Percentiles rank a stretch among this genome's conserved stretches.
phyloP scores from a whole-genome alignment of 2,888 invertebrate genomes.

The Parnassius apollo region DNA sequence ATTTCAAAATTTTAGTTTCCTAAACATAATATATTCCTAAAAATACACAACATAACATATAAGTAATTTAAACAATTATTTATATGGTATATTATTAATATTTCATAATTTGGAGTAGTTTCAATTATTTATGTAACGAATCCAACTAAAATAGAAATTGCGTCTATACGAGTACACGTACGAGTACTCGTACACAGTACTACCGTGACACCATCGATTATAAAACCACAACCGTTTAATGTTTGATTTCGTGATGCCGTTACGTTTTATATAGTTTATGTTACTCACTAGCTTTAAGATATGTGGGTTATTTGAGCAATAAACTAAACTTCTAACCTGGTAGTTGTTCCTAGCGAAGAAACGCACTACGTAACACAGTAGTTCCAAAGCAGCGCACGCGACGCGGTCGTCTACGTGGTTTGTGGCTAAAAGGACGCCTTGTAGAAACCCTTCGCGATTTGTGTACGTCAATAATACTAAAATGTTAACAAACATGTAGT shows the following conservation, averaged over 20 bases:
- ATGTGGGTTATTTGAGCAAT: conserved; percentile 1
- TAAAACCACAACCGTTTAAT: not conserved
- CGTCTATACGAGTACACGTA: no score
- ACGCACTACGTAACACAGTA: conserved; percentile 60
- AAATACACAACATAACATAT: no score
- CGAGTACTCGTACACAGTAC: no score
- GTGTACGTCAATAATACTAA: conserved; percentile 60
- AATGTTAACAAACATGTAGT: conserved; percentile 1
- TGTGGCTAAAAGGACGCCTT: conserved; percentile 49
- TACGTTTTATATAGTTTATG: conserved; percentile 9
- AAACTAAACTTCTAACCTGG: conserved; percentile 43
- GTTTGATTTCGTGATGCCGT: conserved; percentile 3
- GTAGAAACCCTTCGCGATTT: conserved; percentile 57
- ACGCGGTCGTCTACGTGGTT: conserved; percentile 54
- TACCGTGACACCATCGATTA: conserved; percentile 3
- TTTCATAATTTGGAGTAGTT: no score
- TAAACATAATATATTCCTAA: no score
- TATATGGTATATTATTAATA: no score
- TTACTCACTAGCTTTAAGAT: not conserved
- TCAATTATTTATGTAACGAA: not conserved
- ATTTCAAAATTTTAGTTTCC: no score
- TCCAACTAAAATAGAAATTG: not conserved
- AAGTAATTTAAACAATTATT: no score
- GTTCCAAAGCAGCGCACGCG: conserved; percentile 60
- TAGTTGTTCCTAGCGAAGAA: conserved; percentile 62